Evolutionary conservation across 1,140 invertebrate species (phyloP), one percentile per base, ranked within the genome.

Genomic region (Asobara japonica): DNA sequence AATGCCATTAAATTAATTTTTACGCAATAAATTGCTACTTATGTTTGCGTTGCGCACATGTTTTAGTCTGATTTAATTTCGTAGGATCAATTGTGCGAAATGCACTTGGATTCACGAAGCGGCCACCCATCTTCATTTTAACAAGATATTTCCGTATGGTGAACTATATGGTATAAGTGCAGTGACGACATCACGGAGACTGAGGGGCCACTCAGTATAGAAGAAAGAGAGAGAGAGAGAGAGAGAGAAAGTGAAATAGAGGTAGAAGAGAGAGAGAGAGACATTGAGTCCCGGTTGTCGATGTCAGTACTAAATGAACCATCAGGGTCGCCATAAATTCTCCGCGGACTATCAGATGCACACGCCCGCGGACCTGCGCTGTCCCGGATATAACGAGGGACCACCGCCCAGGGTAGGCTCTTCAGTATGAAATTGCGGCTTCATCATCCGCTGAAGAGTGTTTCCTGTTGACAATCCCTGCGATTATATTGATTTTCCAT

Each of bases 361-460:
- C 75, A 64, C 30, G 30, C 61, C 30, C 61, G 61, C 31, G 22
- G 78, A 65, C 41, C 41, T 45, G 68, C 70, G 74, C 76, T 80
- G 79, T 80, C 76, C 78, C 78, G 76, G 81, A 82, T 82, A 82
- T 82, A 81, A 82, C 79, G 79, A 82, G 77, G 78, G 78, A 82
- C 81, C 81, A 82, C 81, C 80, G 80, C 81, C 80, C 80, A 79
- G 76, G 69, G 31, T 45, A 45, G 41, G 18, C 18, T 5, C 41
- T n/a, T 7, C 41, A 45, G 41, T 45, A 45, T 45, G 41, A 45
- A 45, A 45, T 45, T 45, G 41, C 2, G 41, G 41, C 7, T 16
- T 16, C 5, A 45, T 45, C 41, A 1, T 16, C 41, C 18, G 18
- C 41, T 13, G 41, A 13, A n/a, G n/a, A n/a, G n/a, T n/a, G n/a